Conservation (phyloP, 1,140 invertebrate genomes). For the Aphelenchoides besseyi region DNA sequence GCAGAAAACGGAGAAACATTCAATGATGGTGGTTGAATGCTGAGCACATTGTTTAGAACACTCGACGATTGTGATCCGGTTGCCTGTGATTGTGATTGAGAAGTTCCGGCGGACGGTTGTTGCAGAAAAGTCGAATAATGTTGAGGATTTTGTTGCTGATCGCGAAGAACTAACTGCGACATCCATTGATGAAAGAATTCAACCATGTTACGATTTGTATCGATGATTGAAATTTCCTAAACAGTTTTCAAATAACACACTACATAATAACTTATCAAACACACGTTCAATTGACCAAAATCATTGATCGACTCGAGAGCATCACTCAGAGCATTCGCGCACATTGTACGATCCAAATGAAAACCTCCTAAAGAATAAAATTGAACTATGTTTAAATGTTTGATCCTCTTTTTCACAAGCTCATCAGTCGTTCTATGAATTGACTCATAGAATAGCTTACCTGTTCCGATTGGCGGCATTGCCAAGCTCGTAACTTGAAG, state of each 20-base stretch:
- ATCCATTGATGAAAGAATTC: neutral
- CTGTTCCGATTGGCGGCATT: constrained; percentile 31
- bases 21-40: neutral
- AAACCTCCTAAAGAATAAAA: constrained; percentile 4
- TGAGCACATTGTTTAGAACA: neutral
- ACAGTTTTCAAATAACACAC: neutral
- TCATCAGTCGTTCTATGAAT: constrained; percentile 17
- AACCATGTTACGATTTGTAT: neutral
- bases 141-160: neutral
- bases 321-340: neutral
- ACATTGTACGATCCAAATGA: neutral
- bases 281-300: constrained; percentile 27
- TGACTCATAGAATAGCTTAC: too few species aligned
- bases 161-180: neutral
- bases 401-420: neutral
- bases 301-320: constrained; percentile 9
- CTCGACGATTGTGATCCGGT: neutral
- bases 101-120: neutral
- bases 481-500: constrained; percentile 4
- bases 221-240: constrained; percentile 3
- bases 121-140: neutral
- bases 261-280: neutral
- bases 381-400: constrained; percentile 13
- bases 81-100: too few species aligned
- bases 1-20: neutral